These are phyloP conservation scores for Platysteira castanea DNA, from an alignment of 2,113 vertebrate species.

Conservation along the genomic window DNA sequence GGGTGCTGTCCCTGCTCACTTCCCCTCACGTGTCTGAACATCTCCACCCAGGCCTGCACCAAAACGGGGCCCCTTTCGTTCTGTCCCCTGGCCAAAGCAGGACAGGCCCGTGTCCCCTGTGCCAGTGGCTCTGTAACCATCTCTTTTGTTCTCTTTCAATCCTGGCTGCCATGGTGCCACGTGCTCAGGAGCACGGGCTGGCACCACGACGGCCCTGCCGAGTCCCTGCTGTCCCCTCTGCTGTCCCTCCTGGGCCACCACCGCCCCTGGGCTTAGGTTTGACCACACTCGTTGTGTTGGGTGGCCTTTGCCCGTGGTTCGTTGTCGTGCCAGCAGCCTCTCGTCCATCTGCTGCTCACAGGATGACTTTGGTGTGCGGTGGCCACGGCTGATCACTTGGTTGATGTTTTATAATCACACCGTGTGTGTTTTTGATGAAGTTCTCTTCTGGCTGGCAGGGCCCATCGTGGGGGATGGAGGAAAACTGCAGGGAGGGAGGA, in stretches of 20 bases:
- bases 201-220: background rate
- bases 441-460: constrained; percentile 43
- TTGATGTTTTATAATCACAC: background rate
- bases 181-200: background rate
- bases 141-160: background rate
- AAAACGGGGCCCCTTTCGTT: background rate
- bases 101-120: background rate
- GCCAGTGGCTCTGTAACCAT: background rate
- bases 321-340: background rate
- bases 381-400: constrained; percentile 6
- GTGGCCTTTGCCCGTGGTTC: background rate
- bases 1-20: accelerated
- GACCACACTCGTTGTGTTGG: background rate
- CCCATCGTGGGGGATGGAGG: background rate
- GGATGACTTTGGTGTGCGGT: constrained; percentile 6
- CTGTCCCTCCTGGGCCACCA: background rate
- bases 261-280: background rate
- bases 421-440: constrained; percentile 8
- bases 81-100: background rate
- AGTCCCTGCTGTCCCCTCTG: background rate
- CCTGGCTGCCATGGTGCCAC: background rate
- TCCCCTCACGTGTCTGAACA: background rate
- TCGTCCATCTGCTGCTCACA: background rate
- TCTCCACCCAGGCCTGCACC: background rate
- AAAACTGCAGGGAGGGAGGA: background rate